Evolutionary conservation across 2,888 invertebrate genomes (phyloP), one percentile per base, ranked within the genome.

Genomic region (Drosophila neutralis): DNA sequence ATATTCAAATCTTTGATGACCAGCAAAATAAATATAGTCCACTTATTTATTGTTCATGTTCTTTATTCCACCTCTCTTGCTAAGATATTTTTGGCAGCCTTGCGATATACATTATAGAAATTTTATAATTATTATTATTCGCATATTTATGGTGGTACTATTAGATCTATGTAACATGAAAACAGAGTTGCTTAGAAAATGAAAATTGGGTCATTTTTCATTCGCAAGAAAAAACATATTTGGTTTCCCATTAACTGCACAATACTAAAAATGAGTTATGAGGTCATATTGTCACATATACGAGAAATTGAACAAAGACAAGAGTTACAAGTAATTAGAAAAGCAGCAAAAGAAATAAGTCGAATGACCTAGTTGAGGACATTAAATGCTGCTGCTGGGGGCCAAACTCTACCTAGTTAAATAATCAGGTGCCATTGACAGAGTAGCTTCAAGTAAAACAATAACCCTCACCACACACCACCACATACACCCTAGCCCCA

Each of bases 371-470:
- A 49, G 27, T 57, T 35, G 35, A 35, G 48, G 53, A 61, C 40
- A 48, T 48, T 40, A 52, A 57, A 53, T 31, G 68, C 27, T 56
- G 42, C 42, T 54, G 15, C 45, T 21, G 24, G 21, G 42, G 24
- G 48, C 31, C 29, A 33, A 54, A 42, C 48, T 61, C 36, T 24
- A 74, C 56, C 42, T 56, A 56, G 45, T 57, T 56, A 56, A 76
- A 70, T 76, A 74, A 74, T 63, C 68, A 74, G 73, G 57, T 74
- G 73, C 58, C 67, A 73, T 58, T 67, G 61, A 72, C 58, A 71
- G 45, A 52, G 66, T 51, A 49, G 62, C 59, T 38, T n/a, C 31
- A 24, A 68, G 68, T 40, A 35, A 31, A 48, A 38, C 36, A 31
- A 35, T 21, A 27, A 7, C 45, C 24, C 45, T 21, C 24, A 38